phyloP scores from a whole-genome alignment of 2,888 invertebrate species.

The Epirrhoe tristata region DNA sequence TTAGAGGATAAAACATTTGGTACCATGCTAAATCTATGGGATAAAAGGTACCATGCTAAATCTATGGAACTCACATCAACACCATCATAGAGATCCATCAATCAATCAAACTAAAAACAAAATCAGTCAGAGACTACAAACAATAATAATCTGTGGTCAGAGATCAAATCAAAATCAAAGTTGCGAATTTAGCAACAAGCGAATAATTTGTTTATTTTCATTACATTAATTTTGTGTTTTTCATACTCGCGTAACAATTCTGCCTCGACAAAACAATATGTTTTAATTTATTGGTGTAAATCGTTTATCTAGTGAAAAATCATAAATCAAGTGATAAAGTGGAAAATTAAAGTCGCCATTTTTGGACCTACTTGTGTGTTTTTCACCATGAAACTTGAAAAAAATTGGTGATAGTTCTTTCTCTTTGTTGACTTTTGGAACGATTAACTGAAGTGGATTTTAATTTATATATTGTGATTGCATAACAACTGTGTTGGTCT shows the following conservation, averaged over 20 bases:
- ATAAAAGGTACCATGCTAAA: too few species aligned
- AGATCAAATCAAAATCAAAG: constrained; percentile 6
- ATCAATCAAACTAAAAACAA: too few species aligned
- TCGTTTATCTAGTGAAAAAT: neutral
- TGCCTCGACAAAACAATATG: constrained; percentile 3
- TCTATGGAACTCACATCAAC: too few species aligned
- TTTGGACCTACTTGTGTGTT: constrained; percentile 48
- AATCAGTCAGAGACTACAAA: neutral
- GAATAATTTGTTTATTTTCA: constrained; percentile 34
- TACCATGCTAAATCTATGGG: too few species aligned
- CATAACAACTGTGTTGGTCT: constrained; percentile 29
- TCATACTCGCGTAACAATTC: constrained; percentile 11
- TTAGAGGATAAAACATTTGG: too few species aligned
- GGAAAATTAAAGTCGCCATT: constrained; percentile 61
- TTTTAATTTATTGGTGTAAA: neutral
- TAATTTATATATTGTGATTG: constrained; percentile 36
- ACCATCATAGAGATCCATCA: too few species aligned
- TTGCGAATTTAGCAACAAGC: constrained; percentile 38
- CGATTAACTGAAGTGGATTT: constrained; percentile 34
- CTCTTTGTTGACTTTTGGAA: constrained; percentile 33
- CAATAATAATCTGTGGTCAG: too few species aligned
- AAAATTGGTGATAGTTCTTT: constrained; percentile 41
- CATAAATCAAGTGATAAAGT: constrained; percentile 20
- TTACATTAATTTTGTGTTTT: constrained; percentile 20
- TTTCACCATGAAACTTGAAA: constrained; percentile 55